Conservation (phyloP, 2,888 invertebrate genomes). For the Drosophila helvetica region DNA sequence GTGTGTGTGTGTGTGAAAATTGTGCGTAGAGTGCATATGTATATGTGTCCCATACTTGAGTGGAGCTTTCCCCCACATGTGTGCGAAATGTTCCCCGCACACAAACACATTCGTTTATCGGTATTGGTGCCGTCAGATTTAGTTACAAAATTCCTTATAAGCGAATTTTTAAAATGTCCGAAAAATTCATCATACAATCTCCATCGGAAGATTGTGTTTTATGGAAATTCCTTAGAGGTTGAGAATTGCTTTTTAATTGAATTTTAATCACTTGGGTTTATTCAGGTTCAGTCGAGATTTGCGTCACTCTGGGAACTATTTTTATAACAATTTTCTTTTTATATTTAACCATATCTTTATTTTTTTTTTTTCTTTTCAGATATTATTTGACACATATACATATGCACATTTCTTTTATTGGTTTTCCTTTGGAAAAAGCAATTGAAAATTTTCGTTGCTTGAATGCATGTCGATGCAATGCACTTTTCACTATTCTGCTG, state of each 20-base stretch:
- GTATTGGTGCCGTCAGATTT: slow-evolving; percentile 72
- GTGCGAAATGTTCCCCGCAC: slow-evolving; percentile 52
- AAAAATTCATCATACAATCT: slow-evolving; percentile 42
- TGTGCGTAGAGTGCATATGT: slow-evolving; percentile 58
- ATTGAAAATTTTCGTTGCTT: slow-evolving; percentile 10
- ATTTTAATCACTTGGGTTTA: not conserved
- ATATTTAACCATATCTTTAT: slow-evolving; percentile 24
- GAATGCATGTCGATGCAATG: slow-evolving; percentile 50
- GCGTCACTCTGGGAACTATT: slow-evolving; percentile 40
- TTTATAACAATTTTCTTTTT: slow-evolving; percentile 19
- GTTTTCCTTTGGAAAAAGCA: not conserved
- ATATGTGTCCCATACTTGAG: slow-evolving; percentile 38
- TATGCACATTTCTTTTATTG: slow-evolving; percentile 50
- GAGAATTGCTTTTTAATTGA: slow-evolving; percentile 13
- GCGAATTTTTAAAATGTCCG: slow-evolving; percentile 64
- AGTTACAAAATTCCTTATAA: slow-evolving; percentile 84
- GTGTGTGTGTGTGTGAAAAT: slow-evolving; percentile 51
- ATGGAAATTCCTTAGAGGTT: not conserved
- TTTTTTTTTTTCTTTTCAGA: slow-evolving; percentile 29
- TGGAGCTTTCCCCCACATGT: slow-evolving; percentile 47
- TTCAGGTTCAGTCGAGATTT: slow-evolving; percentile 16
- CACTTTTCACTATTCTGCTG: slow-evolving; percentile 58
- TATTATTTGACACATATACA: slow-evolving; percentile 55
- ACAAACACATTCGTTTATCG: slow-evolving; percentile 27
- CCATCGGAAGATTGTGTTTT: slow-evolving; percentile 10